These are phyloP conservation scores for Caenorhabditis wallacei DNA, from an alignment of 2,888 invertebrate genomes.

Conservation along the genomic window DNA sequence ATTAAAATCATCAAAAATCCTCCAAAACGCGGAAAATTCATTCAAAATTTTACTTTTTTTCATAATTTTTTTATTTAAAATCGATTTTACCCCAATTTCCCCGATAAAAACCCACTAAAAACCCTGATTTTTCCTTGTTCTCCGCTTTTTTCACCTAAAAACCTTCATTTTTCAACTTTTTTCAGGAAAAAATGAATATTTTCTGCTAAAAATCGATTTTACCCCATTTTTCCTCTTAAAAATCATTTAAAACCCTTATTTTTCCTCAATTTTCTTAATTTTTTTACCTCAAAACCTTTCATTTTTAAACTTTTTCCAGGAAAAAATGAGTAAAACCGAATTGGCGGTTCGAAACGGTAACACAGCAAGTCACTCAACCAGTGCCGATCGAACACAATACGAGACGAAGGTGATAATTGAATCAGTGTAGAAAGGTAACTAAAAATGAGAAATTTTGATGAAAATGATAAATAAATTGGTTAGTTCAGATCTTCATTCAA, in stretches of 20 bases:
- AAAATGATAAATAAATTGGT: slow-evolving; percentile 30
- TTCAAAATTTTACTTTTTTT: too few species aligned
- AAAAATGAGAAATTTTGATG: slow-evolving; percentile 12
- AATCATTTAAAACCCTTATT: too few species aligned
- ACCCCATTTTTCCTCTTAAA: background rate
- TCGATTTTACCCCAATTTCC: too few species aligned
- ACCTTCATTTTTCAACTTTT: too few species aligned
- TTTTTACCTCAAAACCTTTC: background rate
- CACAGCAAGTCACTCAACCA: too few species aligned
- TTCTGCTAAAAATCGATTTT: background rate
- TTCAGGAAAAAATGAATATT: too few species aligned
- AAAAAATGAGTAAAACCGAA: slow-evolving; percentile 37
- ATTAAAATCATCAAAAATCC: background rate
- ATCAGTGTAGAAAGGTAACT: slow-evolving; percentile 64
- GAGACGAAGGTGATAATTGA: slow-evolving; percentile 63
- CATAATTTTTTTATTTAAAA: too few species aligned
- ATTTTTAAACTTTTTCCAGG: slow-evolving; percentile 1
- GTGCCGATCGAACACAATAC: slow-evolving; percentile 3
- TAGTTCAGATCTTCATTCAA: slow-evolving; percentile 87
- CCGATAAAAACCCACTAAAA: too few species aligned
- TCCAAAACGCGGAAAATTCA: background rate
- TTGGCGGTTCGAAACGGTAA: slow-evolving; percentile 37
- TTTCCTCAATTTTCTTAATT: too few species aligned
- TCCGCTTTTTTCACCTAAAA: too few species aligned
- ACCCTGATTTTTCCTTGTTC: too few species aligned